Evolutionary conservation across 1,140 invertebrate species (phyloP).

Genomic region (Oedothorax gibbosus): DNA sequence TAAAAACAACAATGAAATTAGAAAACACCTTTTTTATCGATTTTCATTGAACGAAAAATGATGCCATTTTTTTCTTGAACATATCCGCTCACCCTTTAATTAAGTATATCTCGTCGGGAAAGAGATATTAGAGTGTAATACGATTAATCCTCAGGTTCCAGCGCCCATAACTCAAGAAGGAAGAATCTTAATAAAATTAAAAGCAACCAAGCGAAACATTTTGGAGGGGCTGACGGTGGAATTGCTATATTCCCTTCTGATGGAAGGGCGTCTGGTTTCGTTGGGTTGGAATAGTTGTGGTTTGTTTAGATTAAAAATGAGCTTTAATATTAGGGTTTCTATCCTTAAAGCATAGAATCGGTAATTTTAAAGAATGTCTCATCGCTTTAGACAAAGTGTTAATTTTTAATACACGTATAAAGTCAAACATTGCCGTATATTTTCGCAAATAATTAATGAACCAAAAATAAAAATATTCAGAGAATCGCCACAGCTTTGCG

Average conservation of each 20-base stretch:
- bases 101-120: constrained; percentile 44
- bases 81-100: constrained; percentile 26
- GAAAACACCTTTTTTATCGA: constrained; percentile 33
- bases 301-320: too few species aligned
- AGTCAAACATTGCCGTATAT: too few species aligned
- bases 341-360: too few species aligned
- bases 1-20: constrained; percentile 23
- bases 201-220: constrained; percentile 27
- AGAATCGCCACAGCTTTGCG: too few species aligned
- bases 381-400: too few species aligned
- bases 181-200: constrained; percentile 55
- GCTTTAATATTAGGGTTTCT: too few species aligned
- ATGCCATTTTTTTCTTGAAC: constrained; percentile 17
- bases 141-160: constrained; percentile 41
- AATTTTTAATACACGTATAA: too few species aligned
- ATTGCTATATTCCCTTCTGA: constrained; percentile 42
- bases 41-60: constrained; percentile 29
- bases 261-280: not conserved
- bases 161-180: constrained; percentile 39
- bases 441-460: too few species aligned
- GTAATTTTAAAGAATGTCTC: too few species aligned
- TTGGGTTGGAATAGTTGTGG: too few species aligned
- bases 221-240: constrained; percentile 20
- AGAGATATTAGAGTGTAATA: constrained; percentile 43
- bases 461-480: too few species aligned